Conservation (phyloP, 2,797 vertebrate species). For the Sternotherus odoratus region DNA sequence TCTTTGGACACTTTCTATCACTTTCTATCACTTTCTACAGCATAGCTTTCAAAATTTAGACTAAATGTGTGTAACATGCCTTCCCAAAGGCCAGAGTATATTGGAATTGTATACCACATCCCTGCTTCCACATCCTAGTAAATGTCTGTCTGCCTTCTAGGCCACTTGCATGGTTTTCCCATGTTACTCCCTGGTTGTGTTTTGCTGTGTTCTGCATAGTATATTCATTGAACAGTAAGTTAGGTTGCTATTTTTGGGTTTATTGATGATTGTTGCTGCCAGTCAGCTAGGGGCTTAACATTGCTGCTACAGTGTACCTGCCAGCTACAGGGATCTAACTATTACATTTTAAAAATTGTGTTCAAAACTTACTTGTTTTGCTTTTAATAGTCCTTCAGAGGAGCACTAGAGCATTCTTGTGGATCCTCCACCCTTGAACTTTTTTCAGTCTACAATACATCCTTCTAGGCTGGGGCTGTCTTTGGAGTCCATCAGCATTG, state of each 20-base stretch:
- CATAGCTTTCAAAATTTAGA: background rate
- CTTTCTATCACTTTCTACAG: background rate
- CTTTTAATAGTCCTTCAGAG: background rate
- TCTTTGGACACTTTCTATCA: background rate
- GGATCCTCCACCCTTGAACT: background rate
- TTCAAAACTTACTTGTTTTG: background rate
- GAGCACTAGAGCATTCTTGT: background rate
- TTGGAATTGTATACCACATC: background rate
- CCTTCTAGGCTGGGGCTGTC: background rate
- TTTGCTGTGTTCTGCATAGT: background rate
- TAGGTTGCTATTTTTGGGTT: background rate
- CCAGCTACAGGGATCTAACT: background rate
- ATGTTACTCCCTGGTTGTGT: background rate
- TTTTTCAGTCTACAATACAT: background rate
- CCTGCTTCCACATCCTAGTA: background rate
- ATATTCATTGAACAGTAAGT: background rate
- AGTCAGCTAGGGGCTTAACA: fast-evolving
- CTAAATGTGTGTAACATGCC: background rate
- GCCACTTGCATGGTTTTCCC: background rate
- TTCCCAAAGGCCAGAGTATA: background rate
- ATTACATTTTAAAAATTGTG: background rate
- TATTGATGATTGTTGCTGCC: background rate
- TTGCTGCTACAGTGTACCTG: background rate
- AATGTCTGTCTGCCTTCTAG: background rate
- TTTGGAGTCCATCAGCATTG: background rate